These are phyloP conservation scores for Griposia aprilina DNA, from an alignment of 2,888 invertebrate species.

Conservation along the genomic window DNA sequence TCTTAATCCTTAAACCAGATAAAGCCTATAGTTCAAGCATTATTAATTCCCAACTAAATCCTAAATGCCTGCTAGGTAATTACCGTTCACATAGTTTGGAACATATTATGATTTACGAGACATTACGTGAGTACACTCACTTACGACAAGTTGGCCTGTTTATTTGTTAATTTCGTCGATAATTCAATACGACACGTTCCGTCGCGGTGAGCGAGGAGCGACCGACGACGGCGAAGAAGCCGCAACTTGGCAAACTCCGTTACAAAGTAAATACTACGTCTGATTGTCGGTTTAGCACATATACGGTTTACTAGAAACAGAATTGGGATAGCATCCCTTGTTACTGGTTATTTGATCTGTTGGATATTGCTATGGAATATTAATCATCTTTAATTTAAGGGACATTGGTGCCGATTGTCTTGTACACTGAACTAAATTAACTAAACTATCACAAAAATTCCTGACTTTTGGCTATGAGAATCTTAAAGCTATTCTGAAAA, in stretches of 20 bases:
- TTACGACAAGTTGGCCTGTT: constrained; percentile 44
- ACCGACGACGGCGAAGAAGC: constrained; percentile 48
- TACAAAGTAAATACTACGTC: constrained; percentile 72
- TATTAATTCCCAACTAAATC: constrained; percentile 22
- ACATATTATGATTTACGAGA: constrained; percentile 27
- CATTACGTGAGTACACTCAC: constrained; percentile 44
- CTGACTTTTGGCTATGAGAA: too few relatives aligned
- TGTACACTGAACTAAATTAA: too few relatives aligned
- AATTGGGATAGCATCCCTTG: constrained; percentile 41
- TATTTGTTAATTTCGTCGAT: constrained; percentile 71
- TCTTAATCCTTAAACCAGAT: constrained; percentile 1
- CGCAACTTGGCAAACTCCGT: constrained; percentile 72
- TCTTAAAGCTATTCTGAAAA: too few relatives aligned
- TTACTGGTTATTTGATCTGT: constrained; percentile 37
- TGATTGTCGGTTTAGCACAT: constrained; percentile 66
- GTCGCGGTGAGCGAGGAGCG: constrained; percentile 64
- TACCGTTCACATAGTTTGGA: constrained; percentile 36
- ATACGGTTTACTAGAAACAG: constrained; percentile 46
- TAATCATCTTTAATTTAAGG: constrained; percentile 34
- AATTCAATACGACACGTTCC: constrained; percentile 70
- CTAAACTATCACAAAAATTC: too few relatives aligned
- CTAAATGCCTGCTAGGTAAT: constrained; percentile 25
- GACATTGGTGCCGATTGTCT: too few relatives aligned
- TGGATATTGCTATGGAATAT: constrained; percentile 28
- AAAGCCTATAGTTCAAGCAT: constrained; percentile 10